Evolutionary conservation across 2,113 vertebrate species (phyloP).

Genomic region (Pantherophis guttatus): DNA sequence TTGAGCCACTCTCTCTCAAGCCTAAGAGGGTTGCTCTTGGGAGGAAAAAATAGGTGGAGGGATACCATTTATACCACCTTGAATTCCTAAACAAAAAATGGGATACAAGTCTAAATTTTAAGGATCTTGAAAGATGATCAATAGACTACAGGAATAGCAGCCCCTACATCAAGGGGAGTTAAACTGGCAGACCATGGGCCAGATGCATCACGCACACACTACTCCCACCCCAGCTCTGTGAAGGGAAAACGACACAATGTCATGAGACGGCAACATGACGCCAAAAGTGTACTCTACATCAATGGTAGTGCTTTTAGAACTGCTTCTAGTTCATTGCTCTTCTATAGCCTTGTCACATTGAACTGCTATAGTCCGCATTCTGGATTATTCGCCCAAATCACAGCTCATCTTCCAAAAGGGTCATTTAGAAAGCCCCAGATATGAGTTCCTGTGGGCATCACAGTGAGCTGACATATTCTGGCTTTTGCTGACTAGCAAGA

Average conservation of each 20-base stretch:
- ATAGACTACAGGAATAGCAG: not conserved
- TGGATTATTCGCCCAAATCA: not conserved
- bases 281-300: not conserved
- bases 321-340: not conserved
- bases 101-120: not conserved
- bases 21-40: not conserved
- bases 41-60: not conserved
- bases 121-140: not conserved
- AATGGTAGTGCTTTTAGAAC: not conserved
- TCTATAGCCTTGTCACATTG: not conserved
- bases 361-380: not conserved
- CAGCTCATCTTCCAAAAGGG: not conserved
- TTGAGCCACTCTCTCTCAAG: not conserved
- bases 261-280: no score
- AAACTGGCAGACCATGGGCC: no score
- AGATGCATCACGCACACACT: rapidly evolving
- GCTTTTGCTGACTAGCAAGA: not conserved
- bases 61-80: not conserved
- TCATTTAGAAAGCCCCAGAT: not conserved
- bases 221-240: no score
- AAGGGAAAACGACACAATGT: no score
- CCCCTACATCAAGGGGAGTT: not conserved
- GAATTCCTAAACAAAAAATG: not conserved
- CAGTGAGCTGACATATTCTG: not conserved
- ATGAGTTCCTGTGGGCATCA: no score